Evolutionary conservation across 2,797 vertebrate genomes (phyloP).

Genomic region (Catostomus latipinnis): DNA sequence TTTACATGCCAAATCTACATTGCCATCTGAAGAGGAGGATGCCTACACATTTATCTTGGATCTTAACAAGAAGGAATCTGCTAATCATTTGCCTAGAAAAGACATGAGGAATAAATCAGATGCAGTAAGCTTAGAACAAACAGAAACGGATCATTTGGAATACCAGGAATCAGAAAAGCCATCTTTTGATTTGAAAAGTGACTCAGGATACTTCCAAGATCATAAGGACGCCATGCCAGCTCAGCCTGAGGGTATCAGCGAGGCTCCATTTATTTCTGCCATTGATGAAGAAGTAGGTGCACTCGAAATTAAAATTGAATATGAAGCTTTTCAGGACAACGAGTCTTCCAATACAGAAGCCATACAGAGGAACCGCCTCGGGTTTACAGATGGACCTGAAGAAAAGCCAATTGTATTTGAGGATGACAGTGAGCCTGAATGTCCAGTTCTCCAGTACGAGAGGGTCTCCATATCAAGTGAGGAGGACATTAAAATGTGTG

Average conservation of each 20-base stretch:
- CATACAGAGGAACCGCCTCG: background rate
- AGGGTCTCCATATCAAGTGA: conserved; percentile 57
- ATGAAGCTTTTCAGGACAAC: conserved; percentile 37
- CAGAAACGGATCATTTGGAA: conserved; percentile 40
- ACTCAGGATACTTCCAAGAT: conserved; percentile 53
- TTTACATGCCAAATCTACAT: conserved; percentile 60
- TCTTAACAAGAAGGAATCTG: conserved; percentile 61
- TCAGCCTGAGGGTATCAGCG: conserved; percentile 15
- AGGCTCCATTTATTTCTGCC: conserved; percentile 13
- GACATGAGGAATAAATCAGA: conserved; percentile 54
- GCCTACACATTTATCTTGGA: conserved; percentile 63
- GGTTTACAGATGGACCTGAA: conserved; percentile 25
- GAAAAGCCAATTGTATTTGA: conserved; percentile 44
- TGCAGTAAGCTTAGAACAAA: conserved; percentile 37
- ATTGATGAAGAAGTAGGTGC: conserved; percentile 18
- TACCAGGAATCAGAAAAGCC: conserved; percentile 36
- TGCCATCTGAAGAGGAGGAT: conserved; percentile 62
- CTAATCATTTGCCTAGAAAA: conserved; percentile 53
- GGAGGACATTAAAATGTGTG: conserved; percentile 27
- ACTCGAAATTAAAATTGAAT: conserved; percentile 4
- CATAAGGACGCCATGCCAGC: conserved; percentile 38
- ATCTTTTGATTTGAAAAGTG: conserved; percentile 36
- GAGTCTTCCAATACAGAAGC: conserved; percentile 31
- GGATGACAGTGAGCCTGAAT: conserved; percentile 47
- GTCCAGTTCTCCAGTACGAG: conserved; percentile 55